Percentiles rank a stretch among this genome's conserved stretches.
Conservation (phyloP, 1,140 invertebrate species). For the Macrotrachela quadricornifera region DNA sequence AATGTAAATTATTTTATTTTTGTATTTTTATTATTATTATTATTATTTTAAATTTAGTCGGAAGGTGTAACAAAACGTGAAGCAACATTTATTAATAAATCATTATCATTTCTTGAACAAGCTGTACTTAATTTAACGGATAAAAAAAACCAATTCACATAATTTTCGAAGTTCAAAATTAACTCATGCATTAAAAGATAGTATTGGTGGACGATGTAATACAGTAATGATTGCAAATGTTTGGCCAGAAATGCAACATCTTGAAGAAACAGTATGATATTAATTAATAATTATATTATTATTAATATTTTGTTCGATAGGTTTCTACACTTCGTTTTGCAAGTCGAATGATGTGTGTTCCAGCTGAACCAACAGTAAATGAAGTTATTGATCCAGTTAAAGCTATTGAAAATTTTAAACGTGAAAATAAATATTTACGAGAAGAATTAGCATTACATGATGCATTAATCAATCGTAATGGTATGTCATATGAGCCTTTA, state of each 20-base stretch:
- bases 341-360: conserved; percentile 30
- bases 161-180: conserved; percentile 28
- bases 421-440: conserved; percentile 24
- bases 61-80: conserved; percentile 28
- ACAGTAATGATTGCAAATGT: conserved; percentile 28
- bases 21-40: background rate
- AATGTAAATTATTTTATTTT: conserved; percentile 13
- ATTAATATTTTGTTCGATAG: conserved; percentile 12
- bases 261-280: conserved; percentile 28
- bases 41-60: conserved; percentile 18
- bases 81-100: conserved; percentile 30
- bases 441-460: conserved; percentile 31
- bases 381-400: conserved; percentile 27
- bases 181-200: conserved; percentile 28
- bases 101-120: conserved; percentile 28
- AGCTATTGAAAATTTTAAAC: conserved; percentile 25
- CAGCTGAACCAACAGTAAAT: conserved; percentile 24
- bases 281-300: background rate
- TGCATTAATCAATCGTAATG: conserved; percentile 23
- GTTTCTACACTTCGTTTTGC: conserved; percentile 30
- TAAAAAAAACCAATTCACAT: conserved; percentile 17
- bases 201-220: conserved; percentile 26
- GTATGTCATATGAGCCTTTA: conserved; percentile 24
- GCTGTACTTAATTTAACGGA: conserved; percentile 25
- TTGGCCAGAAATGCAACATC: conserved; percentile 25